Evolutionary conservation across 2,113 vertebrate genomes (phyloP), one percentile per base, ranked within the genome.

Genomic region (Tragelaphus buxtoni): DNA sequence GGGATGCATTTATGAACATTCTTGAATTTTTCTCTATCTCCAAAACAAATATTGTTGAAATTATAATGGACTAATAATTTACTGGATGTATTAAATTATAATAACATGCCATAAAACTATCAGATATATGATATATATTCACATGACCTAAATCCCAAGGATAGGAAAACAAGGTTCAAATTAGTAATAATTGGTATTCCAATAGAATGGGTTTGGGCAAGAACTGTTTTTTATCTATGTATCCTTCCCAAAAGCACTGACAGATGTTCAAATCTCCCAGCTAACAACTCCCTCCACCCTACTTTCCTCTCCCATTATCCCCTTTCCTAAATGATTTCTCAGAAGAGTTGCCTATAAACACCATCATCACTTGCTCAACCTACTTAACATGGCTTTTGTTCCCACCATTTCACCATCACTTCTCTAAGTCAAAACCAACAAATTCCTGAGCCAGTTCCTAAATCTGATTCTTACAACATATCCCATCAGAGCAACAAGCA

Each of bases 31-130:
- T 63, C 60, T 56, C 87, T 83, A 90, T 95, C 85, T 97, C 92
- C 63, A 96, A 95, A 69, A 86, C 42, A 97, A 96, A 97, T 83
- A 93, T 42, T 90, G 56, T n/a, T 95, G 39, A 53, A 86, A 83
- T 95, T 84, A 72, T 81, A 82, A 88, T 22, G 35, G 32, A 4
- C 77, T 84, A 77, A 24, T 96, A 45, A 92, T 84, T 92, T 90
- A 94, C 22, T 60, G 69, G 56, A 58, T 79, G 28, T 88, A 88
- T 79, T 93, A 97, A 94, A 96, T 93, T 80, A 92, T 65, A 74
- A 77, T 1, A 26, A 35, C 26, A 61, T 63, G 81, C 69, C 77
- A 4, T 88, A 60, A 96, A 94, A 35, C 65, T 42, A 77, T 81
- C 32, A 20, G 10, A 74, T 58, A 24, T 11, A 35, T 49, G 35